phyloP scores from a whole-genome alignment of 1,140 invertebrate genomes.

The Whitmania pigra region DNA sequence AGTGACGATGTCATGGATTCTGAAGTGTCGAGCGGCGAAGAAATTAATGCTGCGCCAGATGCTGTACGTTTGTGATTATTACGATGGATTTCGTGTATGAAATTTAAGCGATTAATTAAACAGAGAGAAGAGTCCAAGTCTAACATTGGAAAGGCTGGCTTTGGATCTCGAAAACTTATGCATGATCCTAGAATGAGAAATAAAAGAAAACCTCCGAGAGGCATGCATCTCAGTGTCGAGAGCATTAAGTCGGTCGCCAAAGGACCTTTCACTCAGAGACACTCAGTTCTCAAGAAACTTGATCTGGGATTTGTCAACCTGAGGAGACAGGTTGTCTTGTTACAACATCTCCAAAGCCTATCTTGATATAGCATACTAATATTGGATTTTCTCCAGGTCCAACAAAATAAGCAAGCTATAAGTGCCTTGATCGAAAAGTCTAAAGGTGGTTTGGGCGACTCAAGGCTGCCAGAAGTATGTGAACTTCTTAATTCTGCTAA shows the following conservation, averaged over 20 bases:
- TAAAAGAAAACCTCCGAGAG: constrained; percentile 79
- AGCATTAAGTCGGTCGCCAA: constrained; percentile 76
- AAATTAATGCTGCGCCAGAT: constrained; percentile 8
- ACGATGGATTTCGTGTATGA: too few relatives aligned
- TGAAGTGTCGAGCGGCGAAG: constrained; percentile 21
- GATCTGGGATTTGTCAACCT: constrained; percentile 82
- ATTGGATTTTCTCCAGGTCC: constrained; percentile 55
- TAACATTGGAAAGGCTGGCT: constrained; percentile 5
- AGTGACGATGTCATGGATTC: constrained; percentile 23
- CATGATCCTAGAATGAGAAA: constrained; percentile 42
- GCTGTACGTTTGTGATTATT: not conserved
- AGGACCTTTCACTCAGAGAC: constrained; percentile 55
- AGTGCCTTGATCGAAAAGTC: constrained; percentile 59
- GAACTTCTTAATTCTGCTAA: not conserved
- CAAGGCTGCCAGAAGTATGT: constrained; percentile 53
- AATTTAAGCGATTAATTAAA: not conserved
- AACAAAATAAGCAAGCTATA: constrained; percentile 82
- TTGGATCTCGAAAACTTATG: constrained; percentile 9
- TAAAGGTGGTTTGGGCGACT: constrained; percentile 56
- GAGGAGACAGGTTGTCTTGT: constrained; percentile 71
- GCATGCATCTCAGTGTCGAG: constrained; percentile 93
- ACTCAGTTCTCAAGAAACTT: constrained; percentile 72
- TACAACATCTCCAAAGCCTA: constrained; percentile 2
- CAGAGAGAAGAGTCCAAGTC: constrained; percentile 19
- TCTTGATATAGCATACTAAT: not conserved